phyloP scores from a whole-genome alignment of 2,113 vertebrate species.

The Taxidea taxus region DNA sequence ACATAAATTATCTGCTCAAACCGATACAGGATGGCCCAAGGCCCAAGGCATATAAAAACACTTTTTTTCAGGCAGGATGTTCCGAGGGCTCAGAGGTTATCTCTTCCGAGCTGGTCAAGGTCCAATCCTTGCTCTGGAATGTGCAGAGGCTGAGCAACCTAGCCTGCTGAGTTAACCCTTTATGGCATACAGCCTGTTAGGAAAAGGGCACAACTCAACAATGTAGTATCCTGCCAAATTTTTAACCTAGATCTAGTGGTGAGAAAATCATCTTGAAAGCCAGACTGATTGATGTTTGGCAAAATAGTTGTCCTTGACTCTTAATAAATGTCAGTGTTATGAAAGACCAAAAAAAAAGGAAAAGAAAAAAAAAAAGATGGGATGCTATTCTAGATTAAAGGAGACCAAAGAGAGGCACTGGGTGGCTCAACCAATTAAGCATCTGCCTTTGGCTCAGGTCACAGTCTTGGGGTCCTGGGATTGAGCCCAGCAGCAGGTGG shows the following conservation, averaged over 20 bases:
- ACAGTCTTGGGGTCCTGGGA: too few species aligned
- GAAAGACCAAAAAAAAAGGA: neutral
- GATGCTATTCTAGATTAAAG: neutral
- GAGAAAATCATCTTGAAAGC: neutral
- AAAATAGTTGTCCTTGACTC: neutral
- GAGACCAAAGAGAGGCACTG: neutral
- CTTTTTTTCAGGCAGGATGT: neutral
- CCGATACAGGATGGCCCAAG: neutral
- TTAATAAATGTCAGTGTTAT: neutral
- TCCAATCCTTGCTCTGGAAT: neutral
- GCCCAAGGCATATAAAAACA: neutral
- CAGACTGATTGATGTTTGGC: neutral
- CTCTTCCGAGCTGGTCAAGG: neutral
- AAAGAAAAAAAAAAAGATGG: neutral
- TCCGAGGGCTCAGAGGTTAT: neutral
- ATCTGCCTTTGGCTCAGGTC: too few species aligned
- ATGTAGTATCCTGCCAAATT: neutral
- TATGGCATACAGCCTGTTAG: neutral
- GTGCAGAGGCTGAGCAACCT: neutral
- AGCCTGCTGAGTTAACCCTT: neutral
- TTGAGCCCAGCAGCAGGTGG: too few species aligned
- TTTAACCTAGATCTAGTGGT: neutral
- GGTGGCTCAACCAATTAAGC: too few species aligned
- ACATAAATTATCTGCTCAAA: neutral
- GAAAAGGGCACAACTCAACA: neutral